Evolutionary conservation across 2,888 invertebrate species (phyloP).

Genomic region (Cremastinae sp.): DNA sequence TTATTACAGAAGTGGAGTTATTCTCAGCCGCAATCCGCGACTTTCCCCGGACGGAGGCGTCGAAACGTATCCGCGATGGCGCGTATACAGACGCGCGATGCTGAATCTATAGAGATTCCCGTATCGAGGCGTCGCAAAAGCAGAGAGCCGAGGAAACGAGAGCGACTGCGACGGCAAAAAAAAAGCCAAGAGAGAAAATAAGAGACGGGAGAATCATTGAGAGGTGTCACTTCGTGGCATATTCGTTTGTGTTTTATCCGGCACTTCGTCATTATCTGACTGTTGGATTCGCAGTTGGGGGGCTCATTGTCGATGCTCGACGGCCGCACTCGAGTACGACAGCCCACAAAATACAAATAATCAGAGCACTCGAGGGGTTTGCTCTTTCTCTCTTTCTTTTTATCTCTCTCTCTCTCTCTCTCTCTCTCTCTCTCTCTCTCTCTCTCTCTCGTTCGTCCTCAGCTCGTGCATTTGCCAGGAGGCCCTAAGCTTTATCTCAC

Average conservation of each 20-base stretch:
- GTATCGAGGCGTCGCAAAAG: not conserved
- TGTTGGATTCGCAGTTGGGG: constrained; percentile 51
- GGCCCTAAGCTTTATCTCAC: constrained; percentile 46
- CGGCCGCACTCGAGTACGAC: constrained; percentile 72
- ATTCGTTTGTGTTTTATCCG: constrained; percentile 79
- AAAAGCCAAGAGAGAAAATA: no score
- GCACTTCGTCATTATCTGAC: constrained; percentile 66
- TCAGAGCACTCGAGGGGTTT: constrained; percentile 65
- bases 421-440: constrained; percentile 31
- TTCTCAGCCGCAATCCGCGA: constrained; percentile 42
- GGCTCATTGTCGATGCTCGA: constrained; percentile 73
- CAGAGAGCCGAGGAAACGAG: constrained; percentile 22
- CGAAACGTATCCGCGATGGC: constrained; percentile 40
- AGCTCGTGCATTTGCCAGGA: constrained; percentile 32
- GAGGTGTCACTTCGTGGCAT: constrained; percentile 81
- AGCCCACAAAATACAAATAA: constrained; percentile 75
- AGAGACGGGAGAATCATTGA: constrained; percentile 78
- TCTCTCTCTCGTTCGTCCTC: constrained; percentile 57
- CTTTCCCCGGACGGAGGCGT: constrained; percentile 49
- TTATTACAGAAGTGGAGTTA: constrained; percentile 76
- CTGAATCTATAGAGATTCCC: not conserved
- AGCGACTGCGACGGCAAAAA: constrained; percentile 55
- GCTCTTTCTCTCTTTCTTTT: constrained; percentile 59
- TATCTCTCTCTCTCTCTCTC: constrained; percentile 56
- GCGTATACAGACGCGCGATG: constrained; percentile 11